Evolutionary conservation across 23 tunicate genomes (phyloP).

Genomic region (Diplosoma virens): DNA sequence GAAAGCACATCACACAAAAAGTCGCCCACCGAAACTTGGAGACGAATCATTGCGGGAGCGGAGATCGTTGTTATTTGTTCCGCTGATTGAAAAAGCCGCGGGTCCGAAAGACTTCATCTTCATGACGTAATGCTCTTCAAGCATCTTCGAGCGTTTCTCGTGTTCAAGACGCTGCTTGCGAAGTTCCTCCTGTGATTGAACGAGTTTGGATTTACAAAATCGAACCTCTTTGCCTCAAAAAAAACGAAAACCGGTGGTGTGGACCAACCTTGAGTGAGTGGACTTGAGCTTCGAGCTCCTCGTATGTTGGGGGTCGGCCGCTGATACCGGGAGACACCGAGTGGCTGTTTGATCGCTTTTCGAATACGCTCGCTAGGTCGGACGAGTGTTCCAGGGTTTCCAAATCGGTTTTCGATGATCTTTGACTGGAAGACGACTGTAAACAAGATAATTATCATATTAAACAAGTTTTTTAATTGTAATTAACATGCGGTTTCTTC

Average conservation of each 20-base stretch:
- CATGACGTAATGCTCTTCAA: constrained; percentile 69
- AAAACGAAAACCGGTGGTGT: no score
- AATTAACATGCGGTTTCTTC: not conserved
- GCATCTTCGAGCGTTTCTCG: constrained; percentile 51
- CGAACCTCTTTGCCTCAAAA: no score
- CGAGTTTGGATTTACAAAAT: not conserved
- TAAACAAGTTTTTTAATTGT: not conserved
- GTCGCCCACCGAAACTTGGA: no score
- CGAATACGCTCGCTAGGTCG: no score
- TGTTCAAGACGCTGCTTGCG: constrained; percentile 52
- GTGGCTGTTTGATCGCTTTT: not conserved
- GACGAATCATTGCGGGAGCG: not conserved
- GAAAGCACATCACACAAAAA: no score
- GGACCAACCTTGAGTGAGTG: constrained; percentile 33
- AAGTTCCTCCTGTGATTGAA: constrained; percentile 41
- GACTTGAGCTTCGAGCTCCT: constrained; percentile 55
- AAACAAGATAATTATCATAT: not conserved
- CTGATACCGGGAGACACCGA: constrained; percentile 21
- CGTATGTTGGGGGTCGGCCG: constrained; percentile 29
- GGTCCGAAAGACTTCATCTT: constrained; percentile 22
- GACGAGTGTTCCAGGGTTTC: not conserved
- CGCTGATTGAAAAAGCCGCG: not conserved
- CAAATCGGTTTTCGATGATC: constrained; percentile 4
- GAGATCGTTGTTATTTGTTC: not conserved
- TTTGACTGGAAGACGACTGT: constrained; percentile 1